Conservation (phyloP, 2,888 invertebrate genomes). For the Pyrochroa serraticornis region DNA sequence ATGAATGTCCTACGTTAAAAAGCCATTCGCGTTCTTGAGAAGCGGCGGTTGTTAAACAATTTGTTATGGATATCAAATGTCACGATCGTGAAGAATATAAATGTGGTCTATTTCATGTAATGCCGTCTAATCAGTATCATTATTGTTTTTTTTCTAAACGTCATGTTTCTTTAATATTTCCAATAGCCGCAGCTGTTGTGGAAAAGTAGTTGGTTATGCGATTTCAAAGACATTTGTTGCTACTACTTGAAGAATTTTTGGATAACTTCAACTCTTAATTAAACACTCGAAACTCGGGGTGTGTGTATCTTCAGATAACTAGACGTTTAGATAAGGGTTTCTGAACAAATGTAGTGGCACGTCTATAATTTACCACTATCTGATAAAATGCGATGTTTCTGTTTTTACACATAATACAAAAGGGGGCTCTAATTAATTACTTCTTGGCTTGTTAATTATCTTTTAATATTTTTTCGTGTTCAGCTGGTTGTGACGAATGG, state of each 20-base stretch:
- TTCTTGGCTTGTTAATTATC: slow-evolving; percentile 18
- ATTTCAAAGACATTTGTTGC: too few species aligned
- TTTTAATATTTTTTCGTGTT: slow-evolving; percentile 24
- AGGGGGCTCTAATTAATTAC: slow-evolving; percentile 18
- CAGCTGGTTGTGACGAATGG: slow-evolving; percentile 23
- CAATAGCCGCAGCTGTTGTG: slow-evolving; percentile 1
- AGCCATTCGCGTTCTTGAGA: slow-evolving; percentile 3
- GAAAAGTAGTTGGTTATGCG: too few species aligned
- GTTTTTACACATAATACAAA: slow-evolving; percentile 16
- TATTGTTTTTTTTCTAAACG: slow-evolving; percentile 20
- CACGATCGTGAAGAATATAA: slow-evolving; percentile 32
- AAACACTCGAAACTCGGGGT: too few species aligned
- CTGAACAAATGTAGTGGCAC: not conserved
- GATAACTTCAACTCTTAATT: too few species aligned
- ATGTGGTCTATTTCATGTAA: slow-evolving; percentile 32
- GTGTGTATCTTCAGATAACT: too few species aligned
- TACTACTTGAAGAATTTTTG: too few species aligned
- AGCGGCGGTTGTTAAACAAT: slow-evolving; percentile 24
- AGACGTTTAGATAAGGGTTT: too few species aligned
- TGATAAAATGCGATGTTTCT: slow-evolving; percentile 14
- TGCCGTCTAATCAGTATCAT: slow-evolving; percentile 27
- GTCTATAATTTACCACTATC: slow-evolving; percentile 20
- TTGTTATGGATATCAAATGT: slow-evolving; percentile 30
- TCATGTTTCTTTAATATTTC: slow-evolving; percentile 11
- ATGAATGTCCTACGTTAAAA: slow-evolving; percentile 8